Conservation (phyloP, 1,140 invertebrate genomes). For the Lerema accius region DNA sequence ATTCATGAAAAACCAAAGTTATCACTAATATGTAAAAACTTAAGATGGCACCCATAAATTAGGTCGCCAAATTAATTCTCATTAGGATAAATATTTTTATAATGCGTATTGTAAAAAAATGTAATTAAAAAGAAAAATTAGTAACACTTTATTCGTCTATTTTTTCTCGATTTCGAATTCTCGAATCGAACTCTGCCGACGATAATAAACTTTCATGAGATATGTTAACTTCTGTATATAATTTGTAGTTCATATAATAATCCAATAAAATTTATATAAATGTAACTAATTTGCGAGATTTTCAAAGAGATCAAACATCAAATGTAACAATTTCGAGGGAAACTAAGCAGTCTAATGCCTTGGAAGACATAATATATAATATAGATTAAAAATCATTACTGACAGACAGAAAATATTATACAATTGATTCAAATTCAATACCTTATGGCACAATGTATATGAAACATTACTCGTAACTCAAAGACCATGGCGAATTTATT, state of each 20-base stretch:
- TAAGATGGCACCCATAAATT: no score
- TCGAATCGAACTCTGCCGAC: neutral
- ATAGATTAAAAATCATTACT: constrained; percentile 2
- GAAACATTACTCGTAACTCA: constrained; percentile 5
- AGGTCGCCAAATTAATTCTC: neutral
- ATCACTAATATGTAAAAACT: no score
- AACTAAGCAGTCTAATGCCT: constrained; percentile 24
- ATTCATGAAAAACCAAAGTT: neutral
- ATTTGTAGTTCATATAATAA: constrained; percentile 35
- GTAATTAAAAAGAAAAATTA: neutral
- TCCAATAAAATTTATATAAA: constrained; percentile 32
- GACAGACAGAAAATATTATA: constrained; percentile 6
- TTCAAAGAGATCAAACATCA: constrained; percentile 29
- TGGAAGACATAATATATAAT: constrained; percentile 20
- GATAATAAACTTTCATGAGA: constrained; percentile 38
- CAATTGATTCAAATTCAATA: constrained; percentile 7
- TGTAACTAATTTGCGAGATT: constrained; percentile 31
- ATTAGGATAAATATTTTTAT: no score
- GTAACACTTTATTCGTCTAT: no score
- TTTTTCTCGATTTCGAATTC: neutral
- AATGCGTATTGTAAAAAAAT: no score
- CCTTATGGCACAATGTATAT: constrained; percentile 14
- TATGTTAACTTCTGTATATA: constrained; percentile 59
- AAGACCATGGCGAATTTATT: constrained; percentile 4
- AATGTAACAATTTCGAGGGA: constrained; percentile 30